phyloP scores from a whole-genome alignment of 2,113 vertebrate genomes.

The Bubo bubo region DNA sequence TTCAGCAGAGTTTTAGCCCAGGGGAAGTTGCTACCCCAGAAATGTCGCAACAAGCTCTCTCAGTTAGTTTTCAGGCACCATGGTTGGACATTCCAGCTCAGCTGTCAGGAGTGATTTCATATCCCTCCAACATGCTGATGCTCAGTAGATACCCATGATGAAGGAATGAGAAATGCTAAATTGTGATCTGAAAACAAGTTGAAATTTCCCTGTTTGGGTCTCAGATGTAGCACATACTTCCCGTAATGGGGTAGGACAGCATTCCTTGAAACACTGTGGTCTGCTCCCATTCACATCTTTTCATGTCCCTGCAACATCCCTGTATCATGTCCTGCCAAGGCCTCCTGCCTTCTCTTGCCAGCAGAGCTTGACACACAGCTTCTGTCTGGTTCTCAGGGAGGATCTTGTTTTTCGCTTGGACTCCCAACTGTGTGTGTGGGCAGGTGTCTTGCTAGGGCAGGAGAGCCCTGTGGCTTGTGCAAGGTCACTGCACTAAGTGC shows the following conservation, averaged over 20 bases:
- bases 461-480: conserved; percentile 8
- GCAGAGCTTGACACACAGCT: neutral
- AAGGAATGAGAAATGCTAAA: conserved; percentile 11
- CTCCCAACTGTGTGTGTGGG: conserved; percentile 4
- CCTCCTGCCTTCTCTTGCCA: neutral
- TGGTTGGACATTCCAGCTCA: conserved; percentile 47
- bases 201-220: neutral
- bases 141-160: neutral
- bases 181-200: neutral
- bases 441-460: conserved; percentile 15
- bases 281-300: neutral
- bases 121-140: neutral
- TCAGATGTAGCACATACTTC: neutral
- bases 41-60: conserved; percentile 55
- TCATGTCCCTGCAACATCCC: neutral
- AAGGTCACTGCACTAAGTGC: conserved; percentile 46
- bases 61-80: neutral
- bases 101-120: conserved; percentile 57
- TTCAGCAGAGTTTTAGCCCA: conserved; percentile 53
- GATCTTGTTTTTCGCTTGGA: neutral
- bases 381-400: conserved; percentile 7
- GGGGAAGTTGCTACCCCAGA: conserved; percentile 67
- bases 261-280: neutral
- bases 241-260: neutral
- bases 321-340: rapidly evolving